Base-by-base conservation (phyloP, 1,140 invertebrate genomes). In the Ostrea edulis region DNA sequence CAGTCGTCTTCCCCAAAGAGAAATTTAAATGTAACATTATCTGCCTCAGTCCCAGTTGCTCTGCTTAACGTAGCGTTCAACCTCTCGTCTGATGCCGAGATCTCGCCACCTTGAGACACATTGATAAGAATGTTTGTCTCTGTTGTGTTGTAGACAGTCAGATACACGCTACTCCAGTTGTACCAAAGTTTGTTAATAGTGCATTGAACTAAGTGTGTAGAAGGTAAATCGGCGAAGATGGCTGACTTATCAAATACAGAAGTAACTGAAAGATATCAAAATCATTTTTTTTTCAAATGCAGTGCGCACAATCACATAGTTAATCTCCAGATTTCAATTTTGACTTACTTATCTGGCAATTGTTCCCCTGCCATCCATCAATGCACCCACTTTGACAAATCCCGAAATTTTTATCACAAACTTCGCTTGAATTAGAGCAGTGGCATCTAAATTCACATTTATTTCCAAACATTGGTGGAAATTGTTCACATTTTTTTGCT, bases 391-490 rank as follows among this genome's bases (percentile, higher is more conserved):
- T 77, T 17, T 77, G 25, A 77, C 68, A 77, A 35, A 14, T 11
- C 4, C 68, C 68, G 3, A 25, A 29, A 14, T 29, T 22, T 35
- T 77, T 35, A 77, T 77, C 25, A 77, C 68, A 77, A 14, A 77
- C 25, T 9, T 77, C 68, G 12, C 25, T 29, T 77, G 29, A 9
- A 25, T 77, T 77, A 8, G 29, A 29, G 14, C 68, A 77, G 29
- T 77, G 68, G 35, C 68, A 77, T 77, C 68, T 35, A 77, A 35
- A 77, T 77, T 77, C 68, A 77, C 68, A 77, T 11, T 77, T 35
- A 77, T 29, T 12, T 29, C 68, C 68, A 77, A 77, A 77, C 25
- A 11, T 35, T 77, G 68, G 68, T 29, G 25, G 68, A 35, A 25
- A 11, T 14, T 77, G 68, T 11, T 29, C 25, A 35, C 68, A 77